Conservation (phyloP, 2,113 vertebrate species). For the Microcebus griseorufus region DNA sequence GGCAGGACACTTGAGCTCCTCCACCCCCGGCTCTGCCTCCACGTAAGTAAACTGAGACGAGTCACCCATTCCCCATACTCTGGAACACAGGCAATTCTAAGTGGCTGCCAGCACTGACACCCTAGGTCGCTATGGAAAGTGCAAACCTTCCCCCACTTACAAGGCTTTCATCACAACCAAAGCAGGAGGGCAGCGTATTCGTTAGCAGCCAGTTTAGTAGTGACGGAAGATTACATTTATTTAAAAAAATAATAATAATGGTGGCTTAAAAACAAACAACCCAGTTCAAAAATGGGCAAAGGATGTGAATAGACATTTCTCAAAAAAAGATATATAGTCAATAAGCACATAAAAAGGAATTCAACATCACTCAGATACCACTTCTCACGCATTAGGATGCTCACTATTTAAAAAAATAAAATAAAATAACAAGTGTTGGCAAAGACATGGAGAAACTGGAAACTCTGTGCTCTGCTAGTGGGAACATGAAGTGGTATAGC, state of each 20-base stretch:
- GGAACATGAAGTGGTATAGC: neutral
- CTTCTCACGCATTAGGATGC: neutral
- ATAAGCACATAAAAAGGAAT: neutral
- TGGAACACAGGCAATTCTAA: neutral
- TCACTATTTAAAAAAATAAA: neutral
- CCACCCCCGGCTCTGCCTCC: neutral
- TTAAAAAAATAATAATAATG: too few relatives aligned
- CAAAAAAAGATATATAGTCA: neutral
- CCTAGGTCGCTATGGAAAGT: neutral
- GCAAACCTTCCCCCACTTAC: neutral
- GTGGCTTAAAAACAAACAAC: neutral
- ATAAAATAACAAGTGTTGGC: neutral
- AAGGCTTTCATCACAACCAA: neutral
- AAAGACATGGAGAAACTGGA: neutral
- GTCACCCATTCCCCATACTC: accelerated
- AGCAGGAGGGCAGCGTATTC: neutral
- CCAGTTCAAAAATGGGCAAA: neutral
- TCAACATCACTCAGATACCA: neutral
- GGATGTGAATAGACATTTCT: neutral
- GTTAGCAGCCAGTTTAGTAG: neutral
- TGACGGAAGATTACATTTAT: neutral
- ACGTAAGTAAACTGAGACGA: neutral
- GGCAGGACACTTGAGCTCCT: neutral
- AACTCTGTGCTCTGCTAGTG: neutral
- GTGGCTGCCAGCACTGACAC: neutral